Evolutionary conservation across 2,888 invertebrate species (phyloP), one percentile per base, ranked within the genome.

Genomic region (Megastigmus dorsalis): DNA sequence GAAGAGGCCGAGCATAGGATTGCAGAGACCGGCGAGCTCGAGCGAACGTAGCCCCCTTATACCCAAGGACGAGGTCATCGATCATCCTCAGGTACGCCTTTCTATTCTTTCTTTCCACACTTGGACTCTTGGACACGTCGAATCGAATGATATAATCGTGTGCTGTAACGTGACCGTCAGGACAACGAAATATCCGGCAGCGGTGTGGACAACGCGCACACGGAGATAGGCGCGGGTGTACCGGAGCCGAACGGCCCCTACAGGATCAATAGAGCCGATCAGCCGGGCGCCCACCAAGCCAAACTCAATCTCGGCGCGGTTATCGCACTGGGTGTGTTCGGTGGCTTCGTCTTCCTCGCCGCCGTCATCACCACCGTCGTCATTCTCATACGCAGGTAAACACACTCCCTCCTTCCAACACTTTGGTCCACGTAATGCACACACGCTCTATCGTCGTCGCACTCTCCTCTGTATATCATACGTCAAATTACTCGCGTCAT

Each of bases 311-410:
- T 95, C 71, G 95, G 95, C 66, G 95, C 96, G 5, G 94, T 97
- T 79, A 95, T 97, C 72, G 96, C 96, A 0, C 89, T 97, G 15
- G 96, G 95, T 1, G 95, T 95, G 7, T 96, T 97, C 85, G 97
- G 96, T n/a, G 95, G 94, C 7, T 94, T 97, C 81, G 95, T 97
- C 6, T 95, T 97, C 86, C 90, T 97, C 59, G 94, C 96, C 9
- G 96, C 96, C 28, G 93, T 97, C 77, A 93, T 96, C 79, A 96
- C 96, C 1, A 95, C 96, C 4, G 93, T 96, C 78, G 94, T 97
- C 74, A 95, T 97, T 74, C 90, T 97, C 79, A 93, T 97, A 65
- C 90, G 95, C 89, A 96, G 96, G 97, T 97, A 90, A 90, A 90
- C 74, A 28, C 13, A 3, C 43, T 9, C 0, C n/a, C 20, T 13